Percentiles rank a stretch among this genome's conserved stretches.
These are phyloP conservation scores for Aulostomus chinensis DNA, from an alignment of 2,797 vertebrate species.

Conservation along the genomic window DNA sequence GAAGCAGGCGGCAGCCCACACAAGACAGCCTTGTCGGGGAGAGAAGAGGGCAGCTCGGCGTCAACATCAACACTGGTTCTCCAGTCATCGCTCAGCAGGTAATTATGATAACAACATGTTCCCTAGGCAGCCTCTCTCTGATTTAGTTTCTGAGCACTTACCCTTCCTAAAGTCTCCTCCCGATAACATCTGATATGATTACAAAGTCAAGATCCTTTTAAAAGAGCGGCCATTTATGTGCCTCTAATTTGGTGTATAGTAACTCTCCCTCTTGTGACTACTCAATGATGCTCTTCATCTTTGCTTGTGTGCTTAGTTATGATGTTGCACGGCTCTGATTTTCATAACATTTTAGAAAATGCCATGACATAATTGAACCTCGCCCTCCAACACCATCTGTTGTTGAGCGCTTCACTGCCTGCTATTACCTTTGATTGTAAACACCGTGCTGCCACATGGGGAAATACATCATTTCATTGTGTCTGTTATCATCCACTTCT, in stretches of 20 bases:
- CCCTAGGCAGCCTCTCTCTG: conserved; percentile 66
- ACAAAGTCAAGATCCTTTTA: conserved; percentile 74
- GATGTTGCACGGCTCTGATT: conserved; percentile 18
- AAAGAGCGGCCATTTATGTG: conserved; percentile 60
- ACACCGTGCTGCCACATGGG: conserved; percentile 42
- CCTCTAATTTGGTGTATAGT: conserved; percentile 59
- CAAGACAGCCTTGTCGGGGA: conserved; percentile 46
- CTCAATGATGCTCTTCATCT: conserved; percentile 32
- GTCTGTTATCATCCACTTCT: conserved; percentile 59
- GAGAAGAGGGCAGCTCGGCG: conserved; percentile 52
- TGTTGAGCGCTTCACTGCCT: conserved; percentile 32
- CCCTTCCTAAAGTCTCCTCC: conserved; percentile 68
- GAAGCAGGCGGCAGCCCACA: conserved; percentile 57
- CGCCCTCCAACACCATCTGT: conserved; percentile 46
- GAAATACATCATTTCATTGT: conserved; percentile 60
- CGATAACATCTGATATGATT: conserved; percentile 73
- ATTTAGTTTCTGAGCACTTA: conserved; percentile 73
- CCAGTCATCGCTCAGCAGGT: conserved; percentile 74
- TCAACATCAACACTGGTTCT: conserved; percentile 64
- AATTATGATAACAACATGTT: conserved; percentile 76
- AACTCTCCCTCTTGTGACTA: conserved; percentile 50
- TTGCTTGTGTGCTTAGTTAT: conserved; percentile 34
- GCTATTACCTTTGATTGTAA: conserved; percentile 52
- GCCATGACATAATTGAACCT: conserved; percentile 46
- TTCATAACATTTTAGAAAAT: conserved; percentile 41